phyloP scores from a whole-genome alignment of 2,113 vertebrate genomes.

The Python bivittatus region DNA sequence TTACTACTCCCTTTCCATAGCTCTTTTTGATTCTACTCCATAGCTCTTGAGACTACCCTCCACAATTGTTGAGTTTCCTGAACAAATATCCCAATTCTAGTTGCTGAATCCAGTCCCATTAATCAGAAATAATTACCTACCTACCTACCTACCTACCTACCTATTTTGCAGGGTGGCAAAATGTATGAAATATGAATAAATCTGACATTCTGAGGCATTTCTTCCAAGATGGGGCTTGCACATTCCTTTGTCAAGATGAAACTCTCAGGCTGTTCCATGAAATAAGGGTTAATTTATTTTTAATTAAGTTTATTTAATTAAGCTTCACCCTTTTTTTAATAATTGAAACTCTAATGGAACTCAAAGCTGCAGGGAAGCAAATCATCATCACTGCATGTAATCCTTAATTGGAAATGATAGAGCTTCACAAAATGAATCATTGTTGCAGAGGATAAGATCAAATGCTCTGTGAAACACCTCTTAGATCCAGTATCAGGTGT shows the following conservation, averaged over 20 bases:
- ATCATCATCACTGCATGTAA: constrained; percentile 50
- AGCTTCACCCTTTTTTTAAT: constrained; percentile 52
- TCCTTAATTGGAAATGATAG: constrained; percentile 61
- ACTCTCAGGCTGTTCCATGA: constrained; percentile 41
- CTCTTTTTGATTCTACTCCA: not conserved
- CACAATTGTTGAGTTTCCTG: not conserved
- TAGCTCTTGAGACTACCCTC: not conserved
- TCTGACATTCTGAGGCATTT: constrained; percentile 16
- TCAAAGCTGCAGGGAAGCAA: constrained; percentile 48
- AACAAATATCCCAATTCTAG: not conserved
- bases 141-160: not conserved
- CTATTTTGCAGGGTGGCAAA: constrained; percentile 15
- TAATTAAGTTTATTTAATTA: constrained; percentile 71
- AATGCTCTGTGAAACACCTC: constrained; percentile 25
- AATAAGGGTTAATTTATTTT: constrained; percentile 65
- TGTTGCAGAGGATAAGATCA: constrained; percentile 36
- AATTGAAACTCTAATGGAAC: constrained; percentile 60
- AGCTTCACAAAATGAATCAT: constrained; percentile 48
- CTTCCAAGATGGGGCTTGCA: constrained; percentile 27
- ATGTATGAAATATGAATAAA: constrained; percentile 18
- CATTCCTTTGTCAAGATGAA: constrained; percentile 43
- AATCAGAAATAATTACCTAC: not conserved
- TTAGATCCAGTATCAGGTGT: constrained; percentile 18
- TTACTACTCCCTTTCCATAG: not conserved
- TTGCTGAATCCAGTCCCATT: constrained; percentile 1